A percentile compares a stretch with the other conserved stretches of the same genome.
Conservation (phyloP, 2,888 invertebrate genomes). For the Drosophila paranaensis region DNA sequence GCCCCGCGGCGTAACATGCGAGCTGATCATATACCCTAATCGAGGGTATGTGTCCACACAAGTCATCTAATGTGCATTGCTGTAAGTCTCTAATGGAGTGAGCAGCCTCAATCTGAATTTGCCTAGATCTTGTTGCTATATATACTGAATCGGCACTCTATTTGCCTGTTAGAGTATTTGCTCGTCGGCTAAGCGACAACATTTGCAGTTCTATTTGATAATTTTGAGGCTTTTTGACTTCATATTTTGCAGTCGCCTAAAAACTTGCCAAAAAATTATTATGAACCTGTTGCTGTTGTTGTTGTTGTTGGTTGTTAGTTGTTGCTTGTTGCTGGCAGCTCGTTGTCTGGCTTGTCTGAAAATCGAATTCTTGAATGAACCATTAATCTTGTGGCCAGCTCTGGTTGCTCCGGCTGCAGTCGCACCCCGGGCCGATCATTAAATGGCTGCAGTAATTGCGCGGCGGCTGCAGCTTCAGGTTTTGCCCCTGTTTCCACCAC, state of each 20-base stretch:
- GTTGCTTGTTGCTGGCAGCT: slow-evolving; percentile 30
- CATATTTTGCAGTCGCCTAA: slow-evolving; percentile 51
- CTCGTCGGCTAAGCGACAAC: neutral
- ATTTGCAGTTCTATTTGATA: neutral
- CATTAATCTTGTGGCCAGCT: slow-evolving; percentile 79
- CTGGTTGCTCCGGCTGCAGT: slow-evolving; percentile 30
- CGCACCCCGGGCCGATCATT: slow-evolving; percentile 63
- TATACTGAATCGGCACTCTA: neutral
- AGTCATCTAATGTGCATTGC: neutral
- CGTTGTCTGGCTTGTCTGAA: slow-evolving; percentile 57
- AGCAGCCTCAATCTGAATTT: no score
- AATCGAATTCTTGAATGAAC: slow-evolving; percentile 81
- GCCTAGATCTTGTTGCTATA: neutral
- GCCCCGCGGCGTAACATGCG: slow-evolving; percentile 60
- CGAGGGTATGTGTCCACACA: neutral
- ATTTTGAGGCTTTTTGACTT: slow-evolving; percentile 30
- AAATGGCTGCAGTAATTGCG: slow-evolving; percentile 78
- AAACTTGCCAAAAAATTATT: slow-evolving; percentile 62
- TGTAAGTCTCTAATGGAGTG: no score
- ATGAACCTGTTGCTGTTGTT: slow-evolving; percentile 67
- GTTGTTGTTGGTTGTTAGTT: slow-evolving; percentile 15
- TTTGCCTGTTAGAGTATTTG: slow-evolving; percentile 18
- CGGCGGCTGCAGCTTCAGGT: slow-evolving; percentile 41
- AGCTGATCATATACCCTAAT: slow-evolving; percentile 39
- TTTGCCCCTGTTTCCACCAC: slow-evolving; percentile 46